Base-by-base conservation (phyloP, 2,113 vertebrate genomes). In the Empidonax alnorum region DNA sequence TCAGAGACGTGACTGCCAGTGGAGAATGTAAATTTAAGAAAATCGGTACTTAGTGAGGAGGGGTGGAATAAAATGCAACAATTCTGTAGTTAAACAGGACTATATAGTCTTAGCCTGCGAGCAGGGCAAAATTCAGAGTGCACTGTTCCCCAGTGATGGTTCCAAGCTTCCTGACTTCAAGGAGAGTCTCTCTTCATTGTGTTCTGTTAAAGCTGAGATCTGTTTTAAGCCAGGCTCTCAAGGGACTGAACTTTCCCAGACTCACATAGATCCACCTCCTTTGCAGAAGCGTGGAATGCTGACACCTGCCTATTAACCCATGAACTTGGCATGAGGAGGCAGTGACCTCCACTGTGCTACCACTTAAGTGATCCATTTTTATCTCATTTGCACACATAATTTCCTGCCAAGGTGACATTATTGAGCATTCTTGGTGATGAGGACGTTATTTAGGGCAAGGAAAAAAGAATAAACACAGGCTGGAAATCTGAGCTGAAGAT, bases 371-470 rank as follows among this genome's bases (percentile, higher is more conserved):
- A 52, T 18, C 39, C 68, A 78, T 72, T 85, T 93, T 86, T 35
- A 41, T 78, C 72, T 88, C 72, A 53, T 95, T 84, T 74, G 47
- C 76, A 71, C 41, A 61, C 23, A 33, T 77, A 63, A 92, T 93
- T 85, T 71, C 31, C 76, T 96, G 85, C 35, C 56, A 84, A 96
- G 78, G 85, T 96, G 94, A 88, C 63, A 74, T 92, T 94, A 46
- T 31, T 0, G 1, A 91, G 72, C 50, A 44, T 10, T 81, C 4
- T 3, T 47, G 56, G 39, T 7, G 14, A 66, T 37, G 22, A 79
- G 53, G 82, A 39, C 0, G 0, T 76, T 73, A 35, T 89, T 87
- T 69, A 90, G 72, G 50, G 35, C 42, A 71, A 84, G 24, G 33
- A n/a, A 39, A 42, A 35, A 90, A 90, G 27, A 55, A 50, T 19